Conservation (phyloP, 2,888 invertebrate species). For the Drosophila setosimentum region DNA sequence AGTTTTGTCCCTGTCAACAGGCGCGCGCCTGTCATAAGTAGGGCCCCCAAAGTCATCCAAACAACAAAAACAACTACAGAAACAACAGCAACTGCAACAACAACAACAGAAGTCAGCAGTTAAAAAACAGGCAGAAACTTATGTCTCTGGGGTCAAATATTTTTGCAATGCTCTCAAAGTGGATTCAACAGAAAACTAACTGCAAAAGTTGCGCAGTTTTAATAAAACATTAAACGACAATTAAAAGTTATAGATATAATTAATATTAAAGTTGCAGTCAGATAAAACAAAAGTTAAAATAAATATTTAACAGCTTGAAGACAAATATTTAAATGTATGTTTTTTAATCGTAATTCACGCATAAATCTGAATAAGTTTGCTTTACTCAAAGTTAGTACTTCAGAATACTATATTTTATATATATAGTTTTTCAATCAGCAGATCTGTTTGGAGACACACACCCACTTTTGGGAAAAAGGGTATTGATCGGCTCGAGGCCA, state of each 20-base stretch:
- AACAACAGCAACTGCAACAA: slow-evolving; percentile 22
- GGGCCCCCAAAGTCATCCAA: slow-evolving; percentile 45
- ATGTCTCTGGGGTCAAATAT: slow-evolving; percentile 73
- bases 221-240: background rate
- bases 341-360: background rate
- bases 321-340: background rate
- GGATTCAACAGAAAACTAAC: slow-evolving; percentile 5
- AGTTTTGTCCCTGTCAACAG: slow-evolving; percentile 64
- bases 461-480: slow-evolving; percentile 21
- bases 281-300: background rate
- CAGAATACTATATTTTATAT: background rate
- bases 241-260: background rate
- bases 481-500: slow-evolving; percentile 29
- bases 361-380: too few relatives aligned
- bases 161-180: slow-evolving; percentile 18
- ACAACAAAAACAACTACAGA: slow-evolving; percentile 22
- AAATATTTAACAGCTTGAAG: background rate
- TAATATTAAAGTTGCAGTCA: background rate
- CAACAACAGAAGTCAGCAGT: slow-evolving; percentile 16
- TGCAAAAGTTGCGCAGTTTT: slow-evolving; percentile 7
- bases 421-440: slow-evolving; percentile 6
- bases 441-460: slow-evolving; percentile 15
- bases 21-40: slow-evolving; percentile 79
- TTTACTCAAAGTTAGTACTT: background rate
- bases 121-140: slow-evolving; percentile 15